Conservation (phyloP, 2,888 invertebrate genomes). For the Protula sp. region DNA sequence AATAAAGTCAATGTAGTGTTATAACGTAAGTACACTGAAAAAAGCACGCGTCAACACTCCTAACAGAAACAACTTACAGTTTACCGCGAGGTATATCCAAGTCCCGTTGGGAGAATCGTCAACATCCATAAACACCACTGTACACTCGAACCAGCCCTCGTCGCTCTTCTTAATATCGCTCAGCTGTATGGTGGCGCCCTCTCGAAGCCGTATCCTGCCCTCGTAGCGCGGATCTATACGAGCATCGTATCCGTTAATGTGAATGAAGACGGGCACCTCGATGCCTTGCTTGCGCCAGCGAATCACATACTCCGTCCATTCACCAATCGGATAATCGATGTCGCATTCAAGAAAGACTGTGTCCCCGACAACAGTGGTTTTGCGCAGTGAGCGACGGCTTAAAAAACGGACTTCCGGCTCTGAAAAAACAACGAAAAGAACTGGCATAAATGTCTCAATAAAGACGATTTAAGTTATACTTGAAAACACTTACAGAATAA, state of each 20-base stretch:
- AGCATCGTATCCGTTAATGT: constrained; percentile 96
- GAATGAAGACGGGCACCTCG: constrained; percentile 94
- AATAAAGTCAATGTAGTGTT: too few relatives aligned
- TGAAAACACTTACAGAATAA: too few relatives aligned
- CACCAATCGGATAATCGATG: constrained; percentile 92
- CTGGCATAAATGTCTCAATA: too few relatives aligned
- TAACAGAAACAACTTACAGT: constrained; percentile 76
- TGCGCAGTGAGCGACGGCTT: constrained; percentile 55
- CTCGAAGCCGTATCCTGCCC: constrained; percentile 20
- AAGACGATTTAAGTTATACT: too few relatives aligned
- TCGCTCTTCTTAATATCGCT: constrained; percentile 89
- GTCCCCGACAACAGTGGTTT: constrained; percentile 94
- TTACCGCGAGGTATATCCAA: constrained; percentile 96
- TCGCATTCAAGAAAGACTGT: constrained; percentile 97
- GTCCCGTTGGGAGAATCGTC: constrained; percentile 84
- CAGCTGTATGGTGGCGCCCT: constrained; percentile 73
- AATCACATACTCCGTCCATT: constrained; percentile 86
- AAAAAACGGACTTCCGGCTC: too few relatives aligned
- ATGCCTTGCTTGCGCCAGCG: constrained; percentile 99
- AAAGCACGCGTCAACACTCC: too few relatives aligned
- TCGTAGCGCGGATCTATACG: constrained; percentile 73
- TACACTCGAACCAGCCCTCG: constrained; percentile 95
- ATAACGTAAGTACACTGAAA: too few relatives aligned
- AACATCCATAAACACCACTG: constrained; percentile 90
- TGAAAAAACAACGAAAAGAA: too few relatives aligned